phyloP scores from a whole-genome alignment of 2,888 invertebrate species.

The Brassicogethes aeneus region DNA sequence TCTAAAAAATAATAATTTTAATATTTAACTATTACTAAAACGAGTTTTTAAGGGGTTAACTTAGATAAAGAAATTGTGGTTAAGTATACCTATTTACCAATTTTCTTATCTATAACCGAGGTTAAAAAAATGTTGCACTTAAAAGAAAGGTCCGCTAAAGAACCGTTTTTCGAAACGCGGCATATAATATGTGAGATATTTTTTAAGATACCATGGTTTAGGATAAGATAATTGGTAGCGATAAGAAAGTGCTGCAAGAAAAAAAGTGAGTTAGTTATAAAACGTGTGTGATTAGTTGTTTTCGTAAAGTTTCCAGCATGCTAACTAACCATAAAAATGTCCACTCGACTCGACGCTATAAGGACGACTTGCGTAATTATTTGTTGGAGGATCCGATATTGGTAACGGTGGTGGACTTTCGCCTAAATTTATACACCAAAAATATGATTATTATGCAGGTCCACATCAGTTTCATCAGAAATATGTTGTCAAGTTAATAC shows the following conservation, averaged over 20 bases:
- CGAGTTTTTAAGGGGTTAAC: no score
- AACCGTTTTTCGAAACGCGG: no score
- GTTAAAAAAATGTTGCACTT: no score
- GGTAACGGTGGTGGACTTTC: slow-evolving; percentile 53
- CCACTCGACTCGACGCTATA: slow-evolving; percentile 33
- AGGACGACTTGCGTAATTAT: slow-evolving; percentile 29
- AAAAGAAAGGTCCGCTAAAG: no score
- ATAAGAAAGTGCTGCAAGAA: slow-evolving; percentile 11
- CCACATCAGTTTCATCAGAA: no score
- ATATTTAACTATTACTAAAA: neutral
- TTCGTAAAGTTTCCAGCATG: slow-evolving; percentile 15
- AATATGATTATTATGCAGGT: neutral
- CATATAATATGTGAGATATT: no score
- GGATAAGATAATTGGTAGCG: no score
- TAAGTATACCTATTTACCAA: no score
- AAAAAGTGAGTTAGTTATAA: slow-evolving; percentile 13
- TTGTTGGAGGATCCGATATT: slow-evolving; percentile 48
- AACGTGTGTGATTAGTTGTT: slow-evolving; percentile 13
- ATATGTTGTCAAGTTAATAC: neutral
- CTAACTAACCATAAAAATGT: slow-evolving; percentile 37
- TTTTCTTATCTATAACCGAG: no score
- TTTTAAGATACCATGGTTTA: no score
- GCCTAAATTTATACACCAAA: slow-evolving; percentile 37
- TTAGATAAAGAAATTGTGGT: no score
- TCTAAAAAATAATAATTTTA: slow-evolving; percentile 13